These are phyloP conservation scores for Monomorium pharaonis DNA, from an alignment of 1,140 invertebrate species.

Conservation along the genomic window DNA sequence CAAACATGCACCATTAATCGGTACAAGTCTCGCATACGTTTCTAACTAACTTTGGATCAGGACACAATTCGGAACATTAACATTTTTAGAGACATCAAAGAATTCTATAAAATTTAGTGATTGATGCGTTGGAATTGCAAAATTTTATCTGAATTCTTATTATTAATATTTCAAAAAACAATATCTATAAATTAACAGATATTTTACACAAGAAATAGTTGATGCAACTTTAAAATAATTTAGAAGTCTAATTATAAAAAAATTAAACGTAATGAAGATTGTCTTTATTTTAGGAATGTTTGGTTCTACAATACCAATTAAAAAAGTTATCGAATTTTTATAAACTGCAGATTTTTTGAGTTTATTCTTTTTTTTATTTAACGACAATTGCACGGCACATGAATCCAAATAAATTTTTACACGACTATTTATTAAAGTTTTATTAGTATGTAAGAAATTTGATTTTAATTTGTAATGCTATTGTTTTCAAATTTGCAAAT, in stretches of 20 bases:
- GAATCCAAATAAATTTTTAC: too few species aligned
- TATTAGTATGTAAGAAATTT: too few species aligned
- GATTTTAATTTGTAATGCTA: too few species aligned
- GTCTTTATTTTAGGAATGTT: too few species aligned
- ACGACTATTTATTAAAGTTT: too few species aligned
- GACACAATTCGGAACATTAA: not conserved
- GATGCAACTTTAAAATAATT: not conserved
- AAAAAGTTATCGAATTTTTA: too few species aligned
- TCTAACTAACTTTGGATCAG: not conserved
- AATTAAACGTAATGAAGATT: not conserved
- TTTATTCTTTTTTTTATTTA: too few species aligned
- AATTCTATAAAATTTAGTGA: not conserved
- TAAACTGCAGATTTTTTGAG: too few species aligned
- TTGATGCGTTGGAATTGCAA: too few species aligned
- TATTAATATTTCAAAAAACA: not conserved
- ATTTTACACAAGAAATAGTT: not conserved
- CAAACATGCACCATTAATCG: slow-evolving; percentile 50
- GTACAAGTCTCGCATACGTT: not conserved
- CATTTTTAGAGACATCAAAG: not conserved
- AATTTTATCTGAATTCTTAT: not conserved
- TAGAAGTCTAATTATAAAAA: not conserved
- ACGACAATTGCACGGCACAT: too few species aligned
- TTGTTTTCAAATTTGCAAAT: too few species aligned
- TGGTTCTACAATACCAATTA: too few species aligned
- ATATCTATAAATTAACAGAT: not conserved